A percentile compares a stretch with the other conserved stretches of the same genome.
phyloP scores from a whole-genome alignment of 1,140 invertebrate species.

The Fopius arisanus region DNA sequence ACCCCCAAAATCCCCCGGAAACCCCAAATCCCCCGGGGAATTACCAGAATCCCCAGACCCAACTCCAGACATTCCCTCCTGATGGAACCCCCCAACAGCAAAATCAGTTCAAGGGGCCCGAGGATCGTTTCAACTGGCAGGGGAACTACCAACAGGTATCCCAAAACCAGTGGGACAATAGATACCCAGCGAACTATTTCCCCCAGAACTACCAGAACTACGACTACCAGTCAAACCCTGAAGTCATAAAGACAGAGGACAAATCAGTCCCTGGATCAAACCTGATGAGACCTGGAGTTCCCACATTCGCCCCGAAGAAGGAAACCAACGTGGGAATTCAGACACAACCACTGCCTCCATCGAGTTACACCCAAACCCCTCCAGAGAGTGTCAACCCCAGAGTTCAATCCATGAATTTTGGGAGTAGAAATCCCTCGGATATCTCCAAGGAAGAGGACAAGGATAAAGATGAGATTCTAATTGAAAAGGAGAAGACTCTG shows the following conservation, averaged over 20 bases:
- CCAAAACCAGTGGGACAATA: constrained; percentile 51
- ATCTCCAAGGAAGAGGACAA: constrained; percentile 47
- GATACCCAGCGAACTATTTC: constrained; percentile 57
- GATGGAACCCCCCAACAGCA: constrained; percentile 33
- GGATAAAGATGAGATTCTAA: constrained; percentile 59
- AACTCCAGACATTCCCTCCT: constrained; percentile 42
- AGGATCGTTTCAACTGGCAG: constrained; percentile 55
- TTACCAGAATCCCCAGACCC: constrained; percentile 45
- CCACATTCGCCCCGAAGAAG: constrained; percentile 4
- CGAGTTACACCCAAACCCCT: constrained; percentile 31
- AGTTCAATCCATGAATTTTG: constrained; percentile 26
- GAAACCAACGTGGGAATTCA: constrained; percentile 38
- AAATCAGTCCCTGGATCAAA: not conserved
- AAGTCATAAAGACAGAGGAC: constrained; percentile 37
- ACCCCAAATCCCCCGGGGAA: constrained; percentile 39
- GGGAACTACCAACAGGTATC: constrained; percentile 52
- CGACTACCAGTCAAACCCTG: constrained; percentile 44
- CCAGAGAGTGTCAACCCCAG: not conserved
- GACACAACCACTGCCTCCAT: constrained; percentile 43
- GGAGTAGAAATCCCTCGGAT: constrained; percentile 48
- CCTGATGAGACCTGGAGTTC: constrained; percentile 44
- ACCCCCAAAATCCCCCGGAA: constrained; percentile 33
- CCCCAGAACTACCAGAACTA: constrained; percentile 53
- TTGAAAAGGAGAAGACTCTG: constrained; percentile 67
- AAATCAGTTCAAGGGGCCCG: constrained; percentile 42